Base-by-base conservation (phyloP, 2,797 vertebrate species). In the Megaceryle alcyon region DNA sequence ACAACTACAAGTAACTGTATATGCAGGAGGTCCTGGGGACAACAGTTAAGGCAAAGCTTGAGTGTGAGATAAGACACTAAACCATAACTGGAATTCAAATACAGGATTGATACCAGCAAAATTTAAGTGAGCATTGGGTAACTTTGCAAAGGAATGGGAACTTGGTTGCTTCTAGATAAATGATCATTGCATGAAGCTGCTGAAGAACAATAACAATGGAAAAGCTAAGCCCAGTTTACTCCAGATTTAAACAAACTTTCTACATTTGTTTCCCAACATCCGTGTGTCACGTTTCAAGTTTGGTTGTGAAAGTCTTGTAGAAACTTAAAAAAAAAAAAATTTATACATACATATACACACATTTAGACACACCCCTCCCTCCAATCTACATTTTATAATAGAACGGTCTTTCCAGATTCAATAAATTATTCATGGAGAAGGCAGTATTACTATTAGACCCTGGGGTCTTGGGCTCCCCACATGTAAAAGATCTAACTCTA, bases 391-490 rank as follows among this genome's bases (percentile, higher is more conserved):
- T 86, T 96, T 90, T 73, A 21, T 79, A 86, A 75, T 46, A 92
- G 89, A 96, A 68, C 6, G 49, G 83, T 76, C 87, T 86, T 85
- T 78, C 90, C 66, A 81, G 86, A 76, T 72, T 71, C 82, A 70
- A 91, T 97, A 92, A 97, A 97, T 98, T 96, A 98, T 97, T 97
- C 96, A 97, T 96, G 75, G 12, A 76, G 15, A 93, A 92, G 90
- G 79, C 73, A 97, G 94, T 94, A 97, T 97, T 97, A 88, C 77
- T 94, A 95, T 96, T 94, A 97, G 96, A 97, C 96, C 77, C 94
- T 91, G 92, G 92, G 94, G 90, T 96, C 92, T 92, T 90, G 86
- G 82, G 49, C 90, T 97, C 96, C 92, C 94, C 92, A 95, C 46
- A 96, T 90, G 94, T 91, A 84, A 96, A 96, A 97, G 96, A 97